Conservation (phyloP, 2,888 invertebrate genomes). For the Archips crataeganus region DNA sequence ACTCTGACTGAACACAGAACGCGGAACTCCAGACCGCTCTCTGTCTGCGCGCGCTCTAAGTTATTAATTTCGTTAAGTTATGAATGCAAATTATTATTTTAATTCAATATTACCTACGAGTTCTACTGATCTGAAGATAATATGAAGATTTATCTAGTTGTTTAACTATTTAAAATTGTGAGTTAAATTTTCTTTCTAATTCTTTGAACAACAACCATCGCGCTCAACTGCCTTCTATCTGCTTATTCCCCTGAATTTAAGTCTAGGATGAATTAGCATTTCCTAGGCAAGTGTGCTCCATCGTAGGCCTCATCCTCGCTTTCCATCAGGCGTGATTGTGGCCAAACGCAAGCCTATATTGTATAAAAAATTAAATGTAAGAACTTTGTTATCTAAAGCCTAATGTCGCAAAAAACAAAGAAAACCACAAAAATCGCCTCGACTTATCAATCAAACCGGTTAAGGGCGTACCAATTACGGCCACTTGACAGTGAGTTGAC, state of each 20-base stretch:
- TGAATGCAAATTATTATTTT: conserved; percentile 3
- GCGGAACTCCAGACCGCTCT: too few species aligned
- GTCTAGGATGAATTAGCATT: too few species aligned
- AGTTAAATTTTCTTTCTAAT: not conserved
- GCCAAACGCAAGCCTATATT: too few species aligned
- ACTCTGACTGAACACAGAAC: too few species aligned
- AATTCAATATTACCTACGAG: not conserved
- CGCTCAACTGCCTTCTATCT: too few species aligned
- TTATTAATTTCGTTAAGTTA: not conserved
- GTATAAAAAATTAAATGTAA: too few species aligned
- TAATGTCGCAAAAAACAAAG: not conserved
- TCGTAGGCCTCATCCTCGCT: too few species aligned
- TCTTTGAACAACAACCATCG: not conserved
- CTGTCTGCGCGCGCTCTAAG: too few species aligned
- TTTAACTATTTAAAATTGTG: not conserved
- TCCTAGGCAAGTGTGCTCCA: too few species aligned
- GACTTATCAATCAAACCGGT: conserved; percentile 56
- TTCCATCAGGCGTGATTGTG: too few species aligned
- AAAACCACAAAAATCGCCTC: conserved; percentile 38
- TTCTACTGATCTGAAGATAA: not conserved
- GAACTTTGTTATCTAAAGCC: too few species aligned
- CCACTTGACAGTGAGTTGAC: conserved; percentile 58
- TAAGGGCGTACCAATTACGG: conserved; percentile 56
- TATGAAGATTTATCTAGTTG: not conserved
- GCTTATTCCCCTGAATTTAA: too few species aligned